Conservation (phyloP, 2,888 invertebrate species). For the Drosophila falleni region DNA sequence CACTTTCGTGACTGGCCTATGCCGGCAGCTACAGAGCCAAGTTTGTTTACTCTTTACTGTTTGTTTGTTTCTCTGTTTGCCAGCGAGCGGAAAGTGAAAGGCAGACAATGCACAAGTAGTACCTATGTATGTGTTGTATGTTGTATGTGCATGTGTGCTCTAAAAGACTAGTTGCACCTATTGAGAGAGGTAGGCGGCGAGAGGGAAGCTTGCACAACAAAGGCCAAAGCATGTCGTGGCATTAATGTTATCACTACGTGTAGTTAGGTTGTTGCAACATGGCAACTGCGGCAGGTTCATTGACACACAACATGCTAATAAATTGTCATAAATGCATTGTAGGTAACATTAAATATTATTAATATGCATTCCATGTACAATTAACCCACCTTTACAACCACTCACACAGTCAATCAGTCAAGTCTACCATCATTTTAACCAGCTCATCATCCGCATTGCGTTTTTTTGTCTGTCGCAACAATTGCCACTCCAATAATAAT, state of each 20-base stretch:
- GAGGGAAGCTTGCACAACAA: conserved; percentile 32
- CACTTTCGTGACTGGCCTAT: conserved; percentile 76
- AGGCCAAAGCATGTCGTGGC: conserved; percentile 57
- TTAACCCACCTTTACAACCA: conserved; percentile 14
- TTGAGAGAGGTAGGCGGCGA: background rate
- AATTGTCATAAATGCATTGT: conserved; percentile 49
- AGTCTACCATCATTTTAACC: background rate
- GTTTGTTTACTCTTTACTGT: conserved; percentile 42
- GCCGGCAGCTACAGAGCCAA: conserved; percentile 49
- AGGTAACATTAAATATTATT: conserved; percentile 1
- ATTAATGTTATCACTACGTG: conserved; percentile 67
- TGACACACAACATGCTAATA: conserved; percentile 70
- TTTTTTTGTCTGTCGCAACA: conserved; percentile 12
- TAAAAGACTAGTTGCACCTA: conserved; percentile 19
- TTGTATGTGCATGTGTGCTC: background rate
- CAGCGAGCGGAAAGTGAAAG: conserved; percentile 70
- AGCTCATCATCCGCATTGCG: conserved; percentile 26
- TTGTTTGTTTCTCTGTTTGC: conserved; percentile 49
- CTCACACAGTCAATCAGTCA: background rate
- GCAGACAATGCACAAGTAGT: conserved; percentile 37
- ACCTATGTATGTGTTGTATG: background rate
- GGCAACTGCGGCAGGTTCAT: conserved; percentile 57
- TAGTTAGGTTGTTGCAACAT: conserved; percentile 41
- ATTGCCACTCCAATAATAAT: conserved; percentile 25
- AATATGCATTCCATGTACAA: conserved; percentile 12